phyloP scores from a whole-genome alignment of 1,140 invertebrate species.

The Drosophila micromelanica region DNA sequence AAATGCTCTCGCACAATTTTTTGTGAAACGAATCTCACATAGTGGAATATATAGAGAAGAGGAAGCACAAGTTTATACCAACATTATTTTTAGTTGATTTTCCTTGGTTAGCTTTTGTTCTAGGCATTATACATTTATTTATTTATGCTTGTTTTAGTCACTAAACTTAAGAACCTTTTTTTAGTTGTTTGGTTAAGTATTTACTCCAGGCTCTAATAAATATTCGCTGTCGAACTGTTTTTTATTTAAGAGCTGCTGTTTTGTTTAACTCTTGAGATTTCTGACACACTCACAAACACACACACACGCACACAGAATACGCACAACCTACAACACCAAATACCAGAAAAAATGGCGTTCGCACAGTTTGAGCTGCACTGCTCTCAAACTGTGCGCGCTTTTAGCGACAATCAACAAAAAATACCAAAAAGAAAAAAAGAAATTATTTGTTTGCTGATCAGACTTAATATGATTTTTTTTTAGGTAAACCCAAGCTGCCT shows the following conservation, averaged over 20 bases:
- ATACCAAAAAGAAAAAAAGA: constrained; percentile 19
- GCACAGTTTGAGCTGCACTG: constrained; percentile 38
- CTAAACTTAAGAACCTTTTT: constrained; percentile 43
- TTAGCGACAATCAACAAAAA: constrained; percentile 58
- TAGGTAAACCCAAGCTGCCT: constrained; percentile 72
- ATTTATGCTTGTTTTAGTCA: constrained; percentile 70
- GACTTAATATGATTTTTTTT: constrained; percentile 21
- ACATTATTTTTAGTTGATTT: constrained; percentile 64
- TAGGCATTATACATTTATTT: constrained; percentile 49
- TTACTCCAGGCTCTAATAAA: constrained; percentile 60
- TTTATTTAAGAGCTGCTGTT: constrained; percentile 10
- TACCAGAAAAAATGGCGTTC: constrained; percentile 17
- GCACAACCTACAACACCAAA: constrained; percentile 80
- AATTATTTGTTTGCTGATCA: constrained; percentile 21
- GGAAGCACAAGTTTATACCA: constrained; percentile 49
- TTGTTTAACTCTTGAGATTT: background rate
- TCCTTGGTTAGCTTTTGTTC: constrained; percentile 41
- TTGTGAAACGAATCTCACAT: constrained; percentile 45
- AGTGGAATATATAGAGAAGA: constrained; percentile 1
- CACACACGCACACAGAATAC: constrained; percentile 55
- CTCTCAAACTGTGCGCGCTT: constrained; percentile 23
- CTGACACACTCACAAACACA: constrained; percentile 8
- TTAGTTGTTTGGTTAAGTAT: constrained; percentile 40
- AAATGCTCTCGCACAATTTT: constrained; percentile 42
- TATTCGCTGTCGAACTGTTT: constrained; percentile 49